Percentiles rank a stretch among this genome's conserved stretches.
Evolutionary conservation across 2,888 invertebrate genomes (phyloP).

Genomic region (Sepioteuthis lessoniana): DNA sequence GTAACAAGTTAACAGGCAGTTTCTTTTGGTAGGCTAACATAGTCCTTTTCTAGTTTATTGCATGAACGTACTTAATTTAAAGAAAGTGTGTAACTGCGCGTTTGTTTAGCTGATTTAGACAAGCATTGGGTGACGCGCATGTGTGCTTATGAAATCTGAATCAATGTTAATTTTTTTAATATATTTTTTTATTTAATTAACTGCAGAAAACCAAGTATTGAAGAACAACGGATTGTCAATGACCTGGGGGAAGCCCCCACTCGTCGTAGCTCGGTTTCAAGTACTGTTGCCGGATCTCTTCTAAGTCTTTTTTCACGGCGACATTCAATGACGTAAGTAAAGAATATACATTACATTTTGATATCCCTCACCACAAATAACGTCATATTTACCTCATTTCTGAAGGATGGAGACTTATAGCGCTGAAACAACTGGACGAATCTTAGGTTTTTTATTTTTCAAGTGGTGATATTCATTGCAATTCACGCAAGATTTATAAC

Average conservation of each 20-base stretch:
- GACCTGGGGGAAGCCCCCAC: constrained; percentile 23
- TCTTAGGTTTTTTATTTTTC: no score
- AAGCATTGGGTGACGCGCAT: background rate
- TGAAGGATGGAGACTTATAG: no score
- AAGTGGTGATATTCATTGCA: no score
- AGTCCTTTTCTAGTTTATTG: no score
- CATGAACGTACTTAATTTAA: background rate
- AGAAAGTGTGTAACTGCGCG: background rate
- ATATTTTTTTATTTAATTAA: background rate
- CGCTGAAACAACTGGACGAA: no score
- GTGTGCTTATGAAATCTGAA: background rate
- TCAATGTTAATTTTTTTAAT: background rate
- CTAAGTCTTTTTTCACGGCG: constrained; percentile 59
- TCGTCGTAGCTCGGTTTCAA: constrained; percentile 51
- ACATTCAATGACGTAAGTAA: constrained; percentile 50
- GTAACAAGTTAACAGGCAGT: no score
- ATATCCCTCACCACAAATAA: background rate
- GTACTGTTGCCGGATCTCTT: constrained; percentile 57
- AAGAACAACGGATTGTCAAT: constrained; percentile 43
- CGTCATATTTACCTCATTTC: background rate
- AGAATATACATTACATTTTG: background rate
- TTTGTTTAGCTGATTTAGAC: background rate
- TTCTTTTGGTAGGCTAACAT: no score
- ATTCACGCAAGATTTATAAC: no score
- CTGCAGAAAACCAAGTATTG: constrained; percentile 40